These are phyloP conservation scores for Aleadryas rufinucha DNA, from an alignment of 2,113 vertebrate species.

Conservation along the genomic window DNA sequence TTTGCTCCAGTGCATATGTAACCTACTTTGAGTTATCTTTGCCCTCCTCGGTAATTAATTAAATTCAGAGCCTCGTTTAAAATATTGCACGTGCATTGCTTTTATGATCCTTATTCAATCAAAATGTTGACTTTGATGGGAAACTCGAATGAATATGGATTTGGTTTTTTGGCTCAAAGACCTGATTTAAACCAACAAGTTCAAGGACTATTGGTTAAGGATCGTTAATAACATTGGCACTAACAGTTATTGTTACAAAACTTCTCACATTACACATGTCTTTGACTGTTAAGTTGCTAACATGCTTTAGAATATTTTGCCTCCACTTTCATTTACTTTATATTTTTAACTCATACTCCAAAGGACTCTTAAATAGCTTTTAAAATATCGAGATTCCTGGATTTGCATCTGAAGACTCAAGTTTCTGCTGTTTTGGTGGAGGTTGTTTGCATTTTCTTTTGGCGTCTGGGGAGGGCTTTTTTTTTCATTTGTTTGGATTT, in stretches of 20 bases:
- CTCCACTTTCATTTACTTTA: background rate
- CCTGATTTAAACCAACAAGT: background rate
- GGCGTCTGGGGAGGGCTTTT: background rate
- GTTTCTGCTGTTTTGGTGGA: background rate
- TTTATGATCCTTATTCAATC: background rate
- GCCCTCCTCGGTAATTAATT: background rate
- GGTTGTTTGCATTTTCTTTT: background rate
- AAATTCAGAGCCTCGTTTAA: background rate
- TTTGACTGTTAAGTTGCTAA: background rate
- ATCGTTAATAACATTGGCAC: background rate
- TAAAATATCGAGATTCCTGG: background rate
- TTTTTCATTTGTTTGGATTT: background rate
- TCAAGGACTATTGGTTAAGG: background rate
- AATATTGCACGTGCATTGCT: background rate
- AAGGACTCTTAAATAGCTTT: background rate
- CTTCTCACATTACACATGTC: background rate
- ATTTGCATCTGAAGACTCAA: background rate
- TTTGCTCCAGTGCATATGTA: background rate
- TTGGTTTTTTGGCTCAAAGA: background rate
- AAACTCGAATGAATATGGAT: background rate
- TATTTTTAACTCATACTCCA: background rate
- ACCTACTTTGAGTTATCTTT: conserved; percentile 32
- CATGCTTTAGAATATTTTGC: background rate
- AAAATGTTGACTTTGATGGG: background rate
- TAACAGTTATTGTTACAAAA: background rate